Evolutionary conservation across 2,113 vertebrate species (phyloP).

Genomic region (Hydrolagus affinis): DNA sequence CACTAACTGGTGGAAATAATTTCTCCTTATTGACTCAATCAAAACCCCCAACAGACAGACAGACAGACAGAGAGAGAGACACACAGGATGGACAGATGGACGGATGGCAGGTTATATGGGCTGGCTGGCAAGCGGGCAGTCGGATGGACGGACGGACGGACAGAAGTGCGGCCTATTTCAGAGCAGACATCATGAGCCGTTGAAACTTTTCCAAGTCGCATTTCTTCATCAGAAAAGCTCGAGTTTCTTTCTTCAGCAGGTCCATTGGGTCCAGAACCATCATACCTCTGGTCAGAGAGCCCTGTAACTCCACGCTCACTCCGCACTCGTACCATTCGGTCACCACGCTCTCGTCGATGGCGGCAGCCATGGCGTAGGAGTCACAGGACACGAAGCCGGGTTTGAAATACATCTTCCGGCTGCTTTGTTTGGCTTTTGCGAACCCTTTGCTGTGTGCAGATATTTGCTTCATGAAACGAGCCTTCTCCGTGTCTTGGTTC

Average conservation of each 20-base stretch:
- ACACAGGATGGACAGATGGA: too few species aligned
- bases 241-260: constrained; percentile 49
- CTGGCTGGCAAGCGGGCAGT: too few species aligned
- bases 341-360: constrained; percentile 50
- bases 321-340: constrained; percentile 47
- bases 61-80: too few species aligned
- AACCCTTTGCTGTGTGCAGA: constrained; percentile 51
- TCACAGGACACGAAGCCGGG: constrained; percentile 58
- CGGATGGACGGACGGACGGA: too few species aligned
- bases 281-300: constrained; percentile 53
- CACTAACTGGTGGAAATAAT: too few species aligned
- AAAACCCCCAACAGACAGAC: too few species aligned
- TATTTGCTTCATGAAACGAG: constrained; percentile 56
- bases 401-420: constrained; percentile 46
- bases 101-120: too few species aligned
- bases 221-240: constrained; percentile 47
- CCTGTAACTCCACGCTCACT: constrained; percentile 54
- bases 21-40: too few species aligned
- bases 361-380: constrained; percentile 54
- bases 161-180: constrained; percentile 44
- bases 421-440: constrained; percentile 37
- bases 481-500: constrained; percentile 47
- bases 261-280: constrained; percentile 52
- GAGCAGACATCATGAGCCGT: constrained; percentile 46
- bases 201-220: constrained; percentile 50